Percentiles rank a stretch among this genome's conserved stretches.
Evolutionary conservation across 1,140 invertebrate species (phyloP).

Genomic region (Ceratitis capitata): DNA sequence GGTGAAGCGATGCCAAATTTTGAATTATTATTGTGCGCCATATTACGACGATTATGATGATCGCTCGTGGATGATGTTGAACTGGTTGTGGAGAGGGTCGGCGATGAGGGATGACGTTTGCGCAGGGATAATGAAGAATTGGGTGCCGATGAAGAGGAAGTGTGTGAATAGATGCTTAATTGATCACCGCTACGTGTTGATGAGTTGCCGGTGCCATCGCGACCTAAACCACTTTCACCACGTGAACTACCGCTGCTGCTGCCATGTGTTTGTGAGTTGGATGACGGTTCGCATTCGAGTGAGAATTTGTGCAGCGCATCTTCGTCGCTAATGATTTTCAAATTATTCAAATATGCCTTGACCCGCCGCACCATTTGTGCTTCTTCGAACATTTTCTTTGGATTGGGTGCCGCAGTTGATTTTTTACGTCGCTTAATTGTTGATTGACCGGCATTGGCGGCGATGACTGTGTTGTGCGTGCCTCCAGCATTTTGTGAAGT

Average conservation of each 20-base stretch:
- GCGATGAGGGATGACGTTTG: constrained; percentile 72
- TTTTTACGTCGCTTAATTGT: constrained; percentile 93
- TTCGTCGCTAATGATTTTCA: constrained; percentile 89
- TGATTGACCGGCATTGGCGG: constrained; percentile 72
- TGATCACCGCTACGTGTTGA: constrained; percentile 54
- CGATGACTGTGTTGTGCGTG: constrained; percentile 50
- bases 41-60: constrained; percentile 86
- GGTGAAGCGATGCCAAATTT: constrained; percentile 92
- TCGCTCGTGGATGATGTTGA: constrained; percentile 89
- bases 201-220: constrained; percentile 36
- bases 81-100: constrained; percentile 85
- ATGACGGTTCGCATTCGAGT: constrained; percentile 84
- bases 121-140: constrained; percentile 67
- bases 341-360: constrained; percentile 92
- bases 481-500: constrained; percentile 68
- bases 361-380: constrained; percentile 97
- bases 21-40: constrained; percentile 77
- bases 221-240: constrained; percentile 61
- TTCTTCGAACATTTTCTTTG: constrained; percentile 99
- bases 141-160: constrained; percentile 59
- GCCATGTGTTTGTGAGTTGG: constrained; percentile 67
- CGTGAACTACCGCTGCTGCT: constrained; percentile 59
- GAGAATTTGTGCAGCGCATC: constrained; percentile 88
- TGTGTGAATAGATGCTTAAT: constrained; percentile 58
- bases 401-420: constrained; percentile 89